Evolutionary conservation across 2,888 invertebrate species (phyloP), one percentile per base, ranked within the genome.

Genomic region (Caenorhabditis sp.): DNA sequence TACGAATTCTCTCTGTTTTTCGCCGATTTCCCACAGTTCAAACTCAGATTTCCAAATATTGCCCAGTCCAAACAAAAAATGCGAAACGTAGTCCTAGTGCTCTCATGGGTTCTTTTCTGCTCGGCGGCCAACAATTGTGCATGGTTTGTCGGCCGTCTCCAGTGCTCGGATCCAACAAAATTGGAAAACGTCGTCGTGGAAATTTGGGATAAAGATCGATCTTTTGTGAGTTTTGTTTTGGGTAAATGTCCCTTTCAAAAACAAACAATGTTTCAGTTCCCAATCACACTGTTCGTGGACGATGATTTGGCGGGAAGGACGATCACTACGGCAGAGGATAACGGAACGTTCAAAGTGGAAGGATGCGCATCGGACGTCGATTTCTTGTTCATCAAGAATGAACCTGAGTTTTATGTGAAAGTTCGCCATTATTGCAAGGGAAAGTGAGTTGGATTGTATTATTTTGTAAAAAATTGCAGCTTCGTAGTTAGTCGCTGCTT

Each of bases 261-360:
- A 9, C 32, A n/a, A n/a, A n/a, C n/a, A n/a, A 2, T 32, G 17
- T 52, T 74, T 32, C 46, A 74, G 73, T 74, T 74, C 15, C 72
- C 72, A 35, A 37, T 74, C 17, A 65, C 75, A 8, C 24, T 59
- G 0, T 41, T 85, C 26, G 85, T 83, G 15, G 61, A 80, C 32
- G 86, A 86, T 68, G 86, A 87, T 63, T 78, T 85, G 61, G 83
- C 85, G 13, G 86, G 85, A 11, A 61, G 86, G 32, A 80, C 82
- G 0, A 72, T 82, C 39, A 79, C 87, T 6, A 80, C 81, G 8
- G 32, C 46, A 3, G 80, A 83, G 7, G 76, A 80, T 15, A 43
- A 59, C 39, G 85, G 86, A 30, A 63, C 80, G 2, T 86, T 84
- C 62, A 71, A 68, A 61, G 81, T 79, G 3, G 79, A 81, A 70